phyloP scores from a whole-genome alignment of 2,888 invertebrate species.

The Dasypolia templi region DNA sequence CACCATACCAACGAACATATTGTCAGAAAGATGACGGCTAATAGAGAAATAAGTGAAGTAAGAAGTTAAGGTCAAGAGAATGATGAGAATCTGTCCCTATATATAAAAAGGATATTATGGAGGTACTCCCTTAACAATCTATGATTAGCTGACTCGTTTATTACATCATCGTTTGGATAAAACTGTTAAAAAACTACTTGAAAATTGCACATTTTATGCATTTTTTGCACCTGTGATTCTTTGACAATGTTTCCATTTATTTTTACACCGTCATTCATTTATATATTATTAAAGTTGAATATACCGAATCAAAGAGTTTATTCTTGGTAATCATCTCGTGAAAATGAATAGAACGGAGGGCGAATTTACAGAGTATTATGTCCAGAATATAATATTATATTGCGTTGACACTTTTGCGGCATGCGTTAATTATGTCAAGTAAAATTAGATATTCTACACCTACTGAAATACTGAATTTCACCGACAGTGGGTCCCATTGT shows the following conservation, averaged over 20 bases:
- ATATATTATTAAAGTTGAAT: conserved; percentile 20
- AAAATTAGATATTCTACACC: conserved; percentile 50
- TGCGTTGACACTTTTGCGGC: conserved; percentile 46
- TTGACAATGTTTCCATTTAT: neutral
- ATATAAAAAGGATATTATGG: neutral
- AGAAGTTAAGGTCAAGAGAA: too few species aligned
- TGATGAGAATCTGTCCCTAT: neutral
- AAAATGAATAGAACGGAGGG: conserved; percentile 17
- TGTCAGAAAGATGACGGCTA: too few species aligned
- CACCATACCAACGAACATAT: too few species aligned
- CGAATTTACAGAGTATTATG: conserved; percentile 14
- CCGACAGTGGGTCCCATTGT: neutral
- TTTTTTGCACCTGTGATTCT: neutral
- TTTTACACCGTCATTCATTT: neutral
- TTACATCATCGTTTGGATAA: neutral
- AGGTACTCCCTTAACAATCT: neutral
- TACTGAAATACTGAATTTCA: conserved; percentile 42
- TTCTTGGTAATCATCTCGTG: conserved; percentile 12
- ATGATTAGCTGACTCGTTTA: neutral
- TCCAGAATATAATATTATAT: conserved; percentile 39
- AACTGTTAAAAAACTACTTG: neutral
- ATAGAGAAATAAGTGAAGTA: too few species aligned
- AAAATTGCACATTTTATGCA: conserved; percentile 15
- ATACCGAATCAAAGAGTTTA: conserved; percentile 4
- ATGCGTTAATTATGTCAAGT: conserved; percentile 52